A percentile compares a stretch with the other conserved stretches of the same genome.
These are phyloP conservation scores for Heteropelma amictum DNA, from an alignment of 2,888 invertebrate genomes.

Conservation along the genomic window DNA sequence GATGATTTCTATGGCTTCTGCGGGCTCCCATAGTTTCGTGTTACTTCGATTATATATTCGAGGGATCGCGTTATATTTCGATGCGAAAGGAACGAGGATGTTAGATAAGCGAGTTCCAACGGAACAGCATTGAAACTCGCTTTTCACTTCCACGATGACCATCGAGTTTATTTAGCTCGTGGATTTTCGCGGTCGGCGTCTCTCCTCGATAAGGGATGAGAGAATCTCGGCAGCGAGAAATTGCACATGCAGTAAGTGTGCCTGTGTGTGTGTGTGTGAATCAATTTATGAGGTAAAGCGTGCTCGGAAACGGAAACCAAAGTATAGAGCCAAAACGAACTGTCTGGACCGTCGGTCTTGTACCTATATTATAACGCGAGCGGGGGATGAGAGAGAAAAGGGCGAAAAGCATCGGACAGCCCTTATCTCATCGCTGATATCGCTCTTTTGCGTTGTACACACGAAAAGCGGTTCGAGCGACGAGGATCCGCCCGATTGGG, in stretches of 20 bases:
- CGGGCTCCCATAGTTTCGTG: too few relatives aligned
- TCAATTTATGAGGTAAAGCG: slow-evolving; percentile 19
- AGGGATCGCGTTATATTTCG: slow-evolving; percentile 22
- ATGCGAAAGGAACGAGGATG: slow-evolving; percentile 11
- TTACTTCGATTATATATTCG: slow-evolving; percentile 13
- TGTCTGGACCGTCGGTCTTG: slow-evolving; percentile 5
- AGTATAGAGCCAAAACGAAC: slow-evolving; percentile 34
- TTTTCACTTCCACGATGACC: slow-evolving; percentile 34
- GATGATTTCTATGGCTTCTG: too few relatives aligned
- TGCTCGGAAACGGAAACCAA: slow-evolving; percentile 28
- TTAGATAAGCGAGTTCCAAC: slow-evolving; percentile 68
- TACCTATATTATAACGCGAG: slow-evolving; percentile 26
- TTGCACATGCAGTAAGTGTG: not conserved
- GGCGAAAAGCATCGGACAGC: slow-evolving; percentile 59
- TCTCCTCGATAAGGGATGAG: slow-evolving; percentile 13
- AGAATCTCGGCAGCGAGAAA: slow-evolving; percentile 2
- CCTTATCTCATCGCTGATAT: slow-evolving; percentile 75
- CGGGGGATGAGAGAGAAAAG: slow-evolving; percentile 24
- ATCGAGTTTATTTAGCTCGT: slow-evolving; percentile 28
- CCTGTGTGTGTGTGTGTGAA: not conserved
- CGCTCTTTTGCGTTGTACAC: slow-evolving; percentile 48
- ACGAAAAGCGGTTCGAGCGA: not conserved
- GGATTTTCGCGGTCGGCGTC: slow-evolving; percentile 38
- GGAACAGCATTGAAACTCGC: slow-evolving; percentile 2
- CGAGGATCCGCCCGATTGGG: slow-evolving; percentile 30